These are phyloP conservation scores for Eilema griseolum DNA, from an alignment of 2,888 invertebrate genomes.

Conservation along the genomic window DNA sequence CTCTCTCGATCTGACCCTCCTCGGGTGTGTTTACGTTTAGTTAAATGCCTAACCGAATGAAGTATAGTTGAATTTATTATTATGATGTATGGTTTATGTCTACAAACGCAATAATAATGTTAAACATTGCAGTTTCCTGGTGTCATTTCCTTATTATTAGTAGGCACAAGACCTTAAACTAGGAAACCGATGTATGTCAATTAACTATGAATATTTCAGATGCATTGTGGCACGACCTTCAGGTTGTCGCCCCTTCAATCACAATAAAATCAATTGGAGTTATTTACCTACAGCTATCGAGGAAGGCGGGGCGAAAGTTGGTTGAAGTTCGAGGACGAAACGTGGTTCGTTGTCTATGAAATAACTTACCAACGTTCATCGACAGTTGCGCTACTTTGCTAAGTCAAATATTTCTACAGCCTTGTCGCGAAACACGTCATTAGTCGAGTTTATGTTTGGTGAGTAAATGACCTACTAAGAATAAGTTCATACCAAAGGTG, in stretches of 20 bases:
- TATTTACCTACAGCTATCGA: conserved; percentile 41
- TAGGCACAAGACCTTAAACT: not conserved
- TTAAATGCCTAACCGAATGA: too few species aligned
- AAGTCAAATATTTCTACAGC: conserved; percentile 3
- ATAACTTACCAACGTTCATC: conserved; percentile 62
- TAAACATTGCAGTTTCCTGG: not conserved
- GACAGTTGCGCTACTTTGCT: conserved; percentile 8
- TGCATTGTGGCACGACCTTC: conserved; percentile 44
- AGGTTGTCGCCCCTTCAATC: conserved; percentile 42
- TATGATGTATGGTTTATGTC: not conserved
- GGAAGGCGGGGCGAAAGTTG: conserved; percentile 41
- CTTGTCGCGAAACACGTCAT: not conserved
- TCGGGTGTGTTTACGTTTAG: too few species aligned
- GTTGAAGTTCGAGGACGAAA: conserved; percentile 58
- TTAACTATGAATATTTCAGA: conserved; percentile 17
- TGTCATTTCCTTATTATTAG: not conserved
- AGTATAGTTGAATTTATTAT: not conserved
- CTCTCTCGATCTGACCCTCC: too few species aligned
- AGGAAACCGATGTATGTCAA: conserved; percentile 1
- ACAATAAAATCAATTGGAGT: conserved; percentile 54
- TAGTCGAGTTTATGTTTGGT: not conserved
- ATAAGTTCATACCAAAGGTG: not conserved
- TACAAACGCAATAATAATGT: not conserved
- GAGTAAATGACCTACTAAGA: conserved; percentile 4
- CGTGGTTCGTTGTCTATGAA: conserved; percentile 49